A percentile compares a stretch with the other conserved stretches of the same genome.
Conservation (phyloP, 2,797 vertebrate genomes). For the Poecile montanus region DNA sequence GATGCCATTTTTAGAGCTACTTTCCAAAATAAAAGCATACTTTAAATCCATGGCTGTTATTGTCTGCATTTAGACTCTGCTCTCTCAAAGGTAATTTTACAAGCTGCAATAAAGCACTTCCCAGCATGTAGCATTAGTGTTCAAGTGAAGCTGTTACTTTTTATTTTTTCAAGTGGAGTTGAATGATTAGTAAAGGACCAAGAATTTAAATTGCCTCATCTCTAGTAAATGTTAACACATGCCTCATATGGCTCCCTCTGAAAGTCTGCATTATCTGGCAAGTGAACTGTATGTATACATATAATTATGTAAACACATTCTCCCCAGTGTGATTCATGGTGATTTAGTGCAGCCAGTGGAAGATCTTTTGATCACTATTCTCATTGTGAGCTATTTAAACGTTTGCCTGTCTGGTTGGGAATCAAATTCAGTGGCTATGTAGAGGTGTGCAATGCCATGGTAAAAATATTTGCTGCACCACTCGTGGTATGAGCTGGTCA, state of each 20-base stretch:
- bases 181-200: constrained; percentile 57
- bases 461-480: background rate
- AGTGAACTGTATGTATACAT: constrained; percentile 27
- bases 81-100: constrained; percentile 59
- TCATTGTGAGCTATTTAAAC: background rate
- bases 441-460: background rate
- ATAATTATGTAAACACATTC: constrained; percentile 33
- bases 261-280: constrained; percentile 32
- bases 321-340: background rate
- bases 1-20: constrained; percentile 46
- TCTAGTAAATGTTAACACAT: constrained; percentile 50
- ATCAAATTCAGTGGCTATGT: background rate
- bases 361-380: background rate
- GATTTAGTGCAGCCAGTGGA: constrained; percentile 3
- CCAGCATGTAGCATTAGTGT: constrained; percentile 56
- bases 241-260: constrained; percentile 15
- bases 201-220: constrained; percentile 59
- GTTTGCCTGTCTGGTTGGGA: background rate
- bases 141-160: constrained; percentile 57
- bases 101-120: constrained; percentile 57
- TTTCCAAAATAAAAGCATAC: constrained; percentile 45
- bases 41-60: constrained; percentile 39
- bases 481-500: background rate
- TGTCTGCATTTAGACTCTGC: constrained; percentile 57
- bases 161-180: constrained; percentile 65